A percentile compares a stretch with the other conserved stretches of the same genome.
Conservation (phyloP, 2,113 vertebrate species). For the Malurus melanocephalus region DNA sequence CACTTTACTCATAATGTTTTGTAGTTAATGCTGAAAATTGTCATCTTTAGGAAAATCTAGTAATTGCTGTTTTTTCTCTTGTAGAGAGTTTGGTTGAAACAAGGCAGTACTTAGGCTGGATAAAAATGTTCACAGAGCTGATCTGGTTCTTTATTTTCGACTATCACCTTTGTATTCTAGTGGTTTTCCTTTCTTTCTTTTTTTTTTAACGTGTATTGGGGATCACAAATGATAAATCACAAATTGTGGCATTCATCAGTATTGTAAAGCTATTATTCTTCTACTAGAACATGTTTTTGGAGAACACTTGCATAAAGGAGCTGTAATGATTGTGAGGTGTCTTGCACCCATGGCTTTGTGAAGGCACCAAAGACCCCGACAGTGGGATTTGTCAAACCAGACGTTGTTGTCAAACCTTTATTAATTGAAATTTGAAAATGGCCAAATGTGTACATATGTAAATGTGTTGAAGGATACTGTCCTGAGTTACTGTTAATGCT, state of each 20-base stretch:
- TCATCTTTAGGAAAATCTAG: background rate
- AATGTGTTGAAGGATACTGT: background rate
- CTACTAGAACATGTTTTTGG: background rate
- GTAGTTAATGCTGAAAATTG: conserved; percentile 25
- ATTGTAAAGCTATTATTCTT: background rate
- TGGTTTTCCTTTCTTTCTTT: background rate
- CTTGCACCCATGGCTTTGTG: background rate
- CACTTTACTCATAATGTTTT: conserved; percentile 18
- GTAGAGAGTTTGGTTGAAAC: background rate
- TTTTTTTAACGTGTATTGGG: too few relatives aligned
- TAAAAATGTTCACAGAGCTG: background rate
- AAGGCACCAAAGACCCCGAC: background rate
- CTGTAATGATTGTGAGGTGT: background rate
- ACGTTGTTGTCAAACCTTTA: background rate
- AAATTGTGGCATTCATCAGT: background rate
- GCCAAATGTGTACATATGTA: background rate
- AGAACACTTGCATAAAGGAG: background rate
- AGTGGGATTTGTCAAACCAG: background rate
- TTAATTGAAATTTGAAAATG: background rate
- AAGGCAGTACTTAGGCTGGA: background rate
- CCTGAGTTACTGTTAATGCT: background rate
- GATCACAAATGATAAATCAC: background rate
- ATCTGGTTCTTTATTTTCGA: background rate
- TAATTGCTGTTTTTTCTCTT: background rate
- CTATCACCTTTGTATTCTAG: background rate